These are phyloP conservation scores for Oxyteleia sp. DNA, from an alignment of 2,888 invertebrate genomes.

Conservation along the genomic window DNA sequence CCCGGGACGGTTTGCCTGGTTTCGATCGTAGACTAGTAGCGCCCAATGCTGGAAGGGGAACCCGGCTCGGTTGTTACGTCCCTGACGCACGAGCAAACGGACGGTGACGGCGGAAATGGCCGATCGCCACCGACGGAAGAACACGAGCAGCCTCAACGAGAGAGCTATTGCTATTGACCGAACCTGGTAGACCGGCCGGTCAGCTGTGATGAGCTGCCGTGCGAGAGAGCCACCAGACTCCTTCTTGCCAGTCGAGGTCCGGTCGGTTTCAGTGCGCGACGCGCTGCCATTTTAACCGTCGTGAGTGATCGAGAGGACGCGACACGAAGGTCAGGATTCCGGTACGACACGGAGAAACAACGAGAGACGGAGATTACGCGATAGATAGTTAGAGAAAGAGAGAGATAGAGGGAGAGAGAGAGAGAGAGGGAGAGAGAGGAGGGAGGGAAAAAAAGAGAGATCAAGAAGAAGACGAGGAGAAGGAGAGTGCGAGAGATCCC, in stretches of 20 bases:
- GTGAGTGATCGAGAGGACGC: constrained; percentile 1
- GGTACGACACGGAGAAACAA: constrained; percentile 43
- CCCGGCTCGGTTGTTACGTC: constrained; percentile 70
- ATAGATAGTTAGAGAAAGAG: no score
- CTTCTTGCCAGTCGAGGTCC: not conserved
- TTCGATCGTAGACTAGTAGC: constrained; percentile 75
- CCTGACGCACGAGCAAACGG: constrained; percentile 80
- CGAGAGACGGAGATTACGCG: no score
- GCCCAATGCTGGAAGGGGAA: constrained; percentile 58
- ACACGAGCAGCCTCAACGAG: constrained; percentile 78
- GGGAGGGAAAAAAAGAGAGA: no score
- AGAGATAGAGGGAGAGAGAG: no score
- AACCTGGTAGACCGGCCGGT: constrained; percentile 86
- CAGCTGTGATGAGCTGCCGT: constrained; percentile 85
- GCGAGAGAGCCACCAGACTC: constrained; percentile 64
- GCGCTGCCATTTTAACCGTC: constrained; percentile 25
- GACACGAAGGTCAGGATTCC: not conserved
- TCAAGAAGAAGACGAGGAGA: no score
- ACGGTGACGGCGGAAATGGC: constrained; percentile 75
- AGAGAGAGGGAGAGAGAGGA: constrained; percentile 34
- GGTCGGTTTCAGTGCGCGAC: not conserved
- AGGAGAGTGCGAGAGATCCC: no score
- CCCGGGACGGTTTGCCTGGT: constrained; percentile 33
- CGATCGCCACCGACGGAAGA: constrained; percentile 73
- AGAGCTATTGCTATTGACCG: constrained; percentile 86